Evolutionary conservation across 2,888 invertebrate species (phyloP).

Genomic region (Pristionchus japonicus): DNA sequence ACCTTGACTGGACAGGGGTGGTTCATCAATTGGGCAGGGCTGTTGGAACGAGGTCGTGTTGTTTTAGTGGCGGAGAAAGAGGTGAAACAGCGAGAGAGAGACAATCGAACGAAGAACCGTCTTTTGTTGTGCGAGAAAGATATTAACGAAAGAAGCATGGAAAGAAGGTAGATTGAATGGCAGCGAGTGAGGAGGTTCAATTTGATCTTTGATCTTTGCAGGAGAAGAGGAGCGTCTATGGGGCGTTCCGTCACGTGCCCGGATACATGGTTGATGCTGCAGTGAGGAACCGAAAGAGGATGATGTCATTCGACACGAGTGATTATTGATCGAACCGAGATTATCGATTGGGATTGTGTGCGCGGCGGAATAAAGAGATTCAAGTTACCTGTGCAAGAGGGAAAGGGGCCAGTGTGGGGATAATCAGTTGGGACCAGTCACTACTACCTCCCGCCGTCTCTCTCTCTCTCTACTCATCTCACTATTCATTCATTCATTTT

Average conservation of each 20-base stretch:
- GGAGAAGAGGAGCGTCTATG: conserved; percentile 40
- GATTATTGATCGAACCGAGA: conserved; percentile 14
- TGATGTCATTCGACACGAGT: not conserved
- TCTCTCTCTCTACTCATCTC: conserved; percentile 11
- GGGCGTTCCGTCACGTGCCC: conserved; percentile 40
- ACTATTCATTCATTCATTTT: conserved; percentile 36
- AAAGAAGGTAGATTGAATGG: not conserved
- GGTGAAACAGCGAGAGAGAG: not conserved
- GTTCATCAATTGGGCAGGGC: not conserved
- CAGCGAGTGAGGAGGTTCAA: not conserved
- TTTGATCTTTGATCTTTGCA: not conserved
- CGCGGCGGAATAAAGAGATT: conserved; percentile 27
- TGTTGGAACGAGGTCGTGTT: not conserved
- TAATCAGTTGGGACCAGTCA: conserved; percentile 39
- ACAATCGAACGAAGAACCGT: not conserved
- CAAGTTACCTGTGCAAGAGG: not conserved
- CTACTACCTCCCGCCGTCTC: not conserved
- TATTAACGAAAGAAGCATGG: not conserved
- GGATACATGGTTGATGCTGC: conserved; percentile 20
- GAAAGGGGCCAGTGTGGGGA: not conserved
- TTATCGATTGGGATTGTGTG: not conserved
- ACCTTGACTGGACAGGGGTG: not conserved
- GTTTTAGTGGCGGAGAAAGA: not conserved
- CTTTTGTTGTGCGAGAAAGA: not conserved
- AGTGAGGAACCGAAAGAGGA: conserved; percentile 30